phyloP scores from a whole-genome alignment of 2,113 vertebrate genomes.

The Odontophorus gujanensis region DNA sequence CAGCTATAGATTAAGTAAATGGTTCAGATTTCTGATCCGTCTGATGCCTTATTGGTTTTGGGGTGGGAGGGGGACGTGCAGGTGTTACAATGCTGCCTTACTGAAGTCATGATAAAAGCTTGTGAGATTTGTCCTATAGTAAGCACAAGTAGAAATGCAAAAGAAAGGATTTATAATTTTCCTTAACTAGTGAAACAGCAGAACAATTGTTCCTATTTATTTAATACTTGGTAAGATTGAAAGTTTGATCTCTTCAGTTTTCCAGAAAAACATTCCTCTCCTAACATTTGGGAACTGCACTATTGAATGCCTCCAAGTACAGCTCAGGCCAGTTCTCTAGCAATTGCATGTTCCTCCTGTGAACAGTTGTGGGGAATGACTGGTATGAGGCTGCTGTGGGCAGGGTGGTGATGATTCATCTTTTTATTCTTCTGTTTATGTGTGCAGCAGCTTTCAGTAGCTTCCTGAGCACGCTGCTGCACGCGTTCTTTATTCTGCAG shows the following conservation, averaged over 20 bases:
- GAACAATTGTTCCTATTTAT: not conserved
- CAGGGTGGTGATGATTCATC: not conserved
- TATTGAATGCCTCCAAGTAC: not conserved
- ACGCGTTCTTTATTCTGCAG: not conserved
- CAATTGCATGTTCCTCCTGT: not conserved
- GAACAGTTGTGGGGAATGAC: not conserved
- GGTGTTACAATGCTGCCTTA: not conserved
- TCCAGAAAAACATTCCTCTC: not conserved
- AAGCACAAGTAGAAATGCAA: not conserved
- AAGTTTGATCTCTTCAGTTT: not conserved
- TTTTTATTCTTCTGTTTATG: not conserved
- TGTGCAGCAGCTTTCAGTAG: not conserved
- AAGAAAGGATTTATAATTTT: not conserved
- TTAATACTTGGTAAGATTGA: not conserved
- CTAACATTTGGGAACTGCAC: not conserved
- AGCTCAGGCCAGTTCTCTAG: not conserved
- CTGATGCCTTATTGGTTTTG: not conserved
- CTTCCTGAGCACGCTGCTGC: not conserved
- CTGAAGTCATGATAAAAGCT: not conserved
- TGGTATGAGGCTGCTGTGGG: not conserved
- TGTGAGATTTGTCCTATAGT: not conserved
- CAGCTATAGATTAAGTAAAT: not conserved
- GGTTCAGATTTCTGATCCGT: not conserved
- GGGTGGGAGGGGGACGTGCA: not conserved
- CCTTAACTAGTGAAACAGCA: not conserved